phyloP scores from a whole-genome alignment of 2,888 invertebrate genomes.

The Hydriomena furcata region DNA sequence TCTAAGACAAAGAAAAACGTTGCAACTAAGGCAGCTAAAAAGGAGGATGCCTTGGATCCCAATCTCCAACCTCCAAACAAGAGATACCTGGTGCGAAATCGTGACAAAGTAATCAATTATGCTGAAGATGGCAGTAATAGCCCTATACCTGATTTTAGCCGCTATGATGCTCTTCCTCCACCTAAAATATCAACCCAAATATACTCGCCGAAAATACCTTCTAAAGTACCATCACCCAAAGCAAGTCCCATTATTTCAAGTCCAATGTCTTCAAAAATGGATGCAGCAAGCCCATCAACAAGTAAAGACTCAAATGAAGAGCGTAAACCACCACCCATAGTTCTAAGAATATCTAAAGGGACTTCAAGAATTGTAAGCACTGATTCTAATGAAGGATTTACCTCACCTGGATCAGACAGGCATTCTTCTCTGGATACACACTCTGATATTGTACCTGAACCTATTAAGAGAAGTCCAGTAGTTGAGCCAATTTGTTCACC shows the following conservation, averaged over 20 bases:
- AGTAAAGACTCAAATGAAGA: slow-evolving; percentile 76
- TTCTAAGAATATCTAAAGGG: slow-evolving; percentile 93
- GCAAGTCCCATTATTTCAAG: slow-evolving; percentile 69
- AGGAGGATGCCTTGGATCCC: slow-evolving; percentile 65
- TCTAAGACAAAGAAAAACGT: slow-evolving; percentile 69
- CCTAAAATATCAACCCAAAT: slow-evolving; percentile 45
- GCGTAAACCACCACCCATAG: slow-evolving; percentile 90
- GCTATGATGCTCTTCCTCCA: slow-evolving; percentile 58
- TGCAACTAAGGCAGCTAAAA: slow-evolving; percentile 72
- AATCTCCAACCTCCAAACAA: slow-evolving; percentile 78
- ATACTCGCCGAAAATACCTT: slow-evolving; percentile 40
- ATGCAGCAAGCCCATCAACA: slow-evolving; percentile 72
- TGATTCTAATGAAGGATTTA: slow-evolving; percentile 85
- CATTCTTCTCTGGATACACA: slow-evolving; percentile 77
- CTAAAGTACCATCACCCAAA: slow-evolving; percentile 73
- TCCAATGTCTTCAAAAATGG: slow-evolving; percentile 64
- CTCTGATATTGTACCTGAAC: slow-evolving; percentile 69
- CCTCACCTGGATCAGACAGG: slow-evolving; percentile 79
- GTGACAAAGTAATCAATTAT: slow-evolving; percentile 85
- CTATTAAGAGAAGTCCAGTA: slow-evolving; percentile 67
- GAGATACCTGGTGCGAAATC: slow-evolving; percentile 79
- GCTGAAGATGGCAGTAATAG: slow-evolving; percentile 85
- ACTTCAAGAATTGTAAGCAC: slow-evolving; percentile 86
- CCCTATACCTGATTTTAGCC: slow-evolving; percentile 73
- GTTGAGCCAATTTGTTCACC: slow-evolving; percentile 76